These are phyloP conservation scores for Rhopilema esculentum DNA, from an alignment of 30 jellyfish, hydroid and myxozoan genomes.

Conservation along the genomic window DNA sequence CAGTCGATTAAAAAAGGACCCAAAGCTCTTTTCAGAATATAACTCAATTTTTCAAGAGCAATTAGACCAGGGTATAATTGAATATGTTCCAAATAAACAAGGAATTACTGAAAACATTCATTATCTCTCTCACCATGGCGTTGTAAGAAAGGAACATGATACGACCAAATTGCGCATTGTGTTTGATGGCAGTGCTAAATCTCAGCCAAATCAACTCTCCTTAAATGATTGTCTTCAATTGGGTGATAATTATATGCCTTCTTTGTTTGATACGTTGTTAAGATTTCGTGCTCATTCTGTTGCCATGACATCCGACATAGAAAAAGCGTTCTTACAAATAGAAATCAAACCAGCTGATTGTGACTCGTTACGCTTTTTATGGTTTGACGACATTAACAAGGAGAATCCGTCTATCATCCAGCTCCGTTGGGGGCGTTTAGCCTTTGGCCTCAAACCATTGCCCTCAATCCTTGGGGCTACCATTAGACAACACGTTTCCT, in stretches of 20 bases:
- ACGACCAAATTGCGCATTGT: constrained; percentile 64
- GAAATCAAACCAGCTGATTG: constrained; percentile 32
- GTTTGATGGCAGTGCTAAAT: constrained; percentile 65
- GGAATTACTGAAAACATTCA: constrained; percentile 23
- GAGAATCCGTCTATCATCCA: constrained; percentile 51
- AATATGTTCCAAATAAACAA: constrained; percentile 50
- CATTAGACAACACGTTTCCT: constrained; percentile 39
- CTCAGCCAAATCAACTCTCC: constrained; percentile 15
- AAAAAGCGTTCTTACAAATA: constrained; percentile 63
- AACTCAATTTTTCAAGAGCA: constrained; percentile 60
- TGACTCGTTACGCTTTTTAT: constrained; percentile 44
- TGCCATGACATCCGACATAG: constrained; percentile 60
- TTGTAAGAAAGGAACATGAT: constrained; percentile 35
- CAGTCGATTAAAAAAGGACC: constrained; percentile 12
- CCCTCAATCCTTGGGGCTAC: constrained; percentile 55
- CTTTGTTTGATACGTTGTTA: constrained; percentile 53
- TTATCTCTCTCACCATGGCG: constrained; percentile 69
- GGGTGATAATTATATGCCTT: constrained; percentile 47
- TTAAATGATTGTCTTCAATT: constrained; percentile 53
- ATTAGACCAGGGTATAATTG: constrained; percentile 41
- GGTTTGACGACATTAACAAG: constrained; percentile 49
- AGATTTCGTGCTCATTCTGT: constrained; percentile 53
- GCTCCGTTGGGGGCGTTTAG: constrained; percentile 28
- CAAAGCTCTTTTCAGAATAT: constrained; percentile 27
- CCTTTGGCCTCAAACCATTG: constrained; percentile 25